Evolutionary conservation across 2,797 vertebrate genomes (phyloP).

Genomic region (Oreonectes daqikongensis): DNA sequence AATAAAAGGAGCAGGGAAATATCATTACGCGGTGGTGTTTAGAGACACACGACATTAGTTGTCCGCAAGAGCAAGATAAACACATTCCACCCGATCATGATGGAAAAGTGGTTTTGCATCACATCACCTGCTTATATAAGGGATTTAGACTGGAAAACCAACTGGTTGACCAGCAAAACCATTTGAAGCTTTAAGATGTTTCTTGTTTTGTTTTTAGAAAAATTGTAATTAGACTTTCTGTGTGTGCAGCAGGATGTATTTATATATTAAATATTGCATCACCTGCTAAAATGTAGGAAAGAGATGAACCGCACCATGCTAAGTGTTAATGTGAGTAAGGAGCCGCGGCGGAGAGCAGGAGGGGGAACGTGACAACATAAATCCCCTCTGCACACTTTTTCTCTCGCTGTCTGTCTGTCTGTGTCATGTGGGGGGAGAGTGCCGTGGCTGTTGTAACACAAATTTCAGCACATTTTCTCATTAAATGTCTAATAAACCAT

Average conservation of each 20-base stretch:
- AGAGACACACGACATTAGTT: background rate
- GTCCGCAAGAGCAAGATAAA: background rate
- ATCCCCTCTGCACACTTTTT: slow-evolving; percentile 44
- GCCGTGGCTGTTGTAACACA: background rate
- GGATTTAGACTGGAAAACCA: background rate
- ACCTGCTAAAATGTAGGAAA: no score
- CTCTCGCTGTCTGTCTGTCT: slow-evolving; percentile 32
- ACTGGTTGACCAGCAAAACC: background rate
- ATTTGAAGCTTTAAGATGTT: background rate
- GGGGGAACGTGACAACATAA: slow-evolving; percentile 50
- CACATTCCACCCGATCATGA: background rate
- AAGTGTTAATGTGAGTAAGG: slow-evolving; percentile 51
- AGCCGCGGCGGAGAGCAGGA: slow-evolving; percentile 37
- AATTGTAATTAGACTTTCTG: background rate
- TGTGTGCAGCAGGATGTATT: slow-evolving; percentile 25
- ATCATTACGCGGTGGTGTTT: background rate
- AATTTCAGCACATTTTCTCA: slow-evolving; percentile 10
- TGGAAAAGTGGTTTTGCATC: background rate
- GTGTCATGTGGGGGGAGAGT: slow-evolving; percentile 9
- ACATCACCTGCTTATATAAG: slow-evolving; percentile 8
- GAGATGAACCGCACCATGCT: slow-evolving; percentile 35
- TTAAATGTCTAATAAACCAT: slow-evolving; percentile 4
- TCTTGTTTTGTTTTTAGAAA: background rate
- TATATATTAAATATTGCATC: no score
- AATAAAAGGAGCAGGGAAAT: background rate